phyloP scores from a whole-genome alignment of 2,797 vertebrate species.

The Pseudochirops cupreus region DNA sequence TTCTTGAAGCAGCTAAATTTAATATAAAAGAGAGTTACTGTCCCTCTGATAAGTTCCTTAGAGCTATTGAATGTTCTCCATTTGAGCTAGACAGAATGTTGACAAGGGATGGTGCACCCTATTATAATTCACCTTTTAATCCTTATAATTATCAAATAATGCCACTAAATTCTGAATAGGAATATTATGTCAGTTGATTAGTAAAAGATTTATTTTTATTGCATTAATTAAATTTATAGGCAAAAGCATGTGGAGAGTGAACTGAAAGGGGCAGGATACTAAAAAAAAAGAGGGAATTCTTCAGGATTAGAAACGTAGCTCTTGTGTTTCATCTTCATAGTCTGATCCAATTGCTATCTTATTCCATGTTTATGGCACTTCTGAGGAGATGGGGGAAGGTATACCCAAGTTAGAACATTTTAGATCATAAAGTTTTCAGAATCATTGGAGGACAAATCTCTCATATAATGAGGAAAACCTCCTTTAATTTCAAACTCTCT shows the following conservation, averaged over 20 bases:
- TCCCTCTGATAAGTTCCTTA: slow-evolving; percentile 52
- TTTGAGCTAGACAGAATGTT: slow-evolving; percentile 61
- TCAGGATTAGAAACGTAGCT: slow-evolving; percentile 37
- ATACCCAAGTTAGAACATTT: neutral
- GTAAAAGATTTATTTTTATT: slow-evolving; percentile 66
- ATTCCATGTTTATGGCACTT: slow-evolving; percentile 8
- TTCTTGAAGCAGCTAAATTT: slow-evolving; percentile 51
- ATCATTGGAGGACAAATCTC: neutral
- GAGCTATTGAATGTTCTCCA: slow-evolving; percentile 42
- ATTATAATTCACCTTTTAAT: slow-evolving; percentile 60
- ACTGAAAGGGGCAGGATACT: neutral
- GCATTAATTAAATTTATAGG: slow-evolving; percentile 51
- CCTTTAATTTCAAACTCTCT: neutral
- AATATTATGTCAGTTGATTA: slow-evolving; percentile 68
- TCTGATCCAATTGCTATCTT: slow-evolving; percentile 2
- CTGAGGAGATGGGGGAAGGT: neutral
- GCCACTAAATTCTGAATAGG: slow-evolving; percentile 39
- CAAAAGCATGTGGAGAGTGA: neutral
- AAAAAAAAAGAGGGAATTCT: neutral
- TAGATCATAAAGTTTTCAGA: neutral
- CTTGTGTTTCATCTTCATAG: neutral
- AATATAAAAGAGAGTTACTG: slow-evolving; percentile 29
- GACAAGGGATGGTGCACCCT: slow-evolving; percentile 53
- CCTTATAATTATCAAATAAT: slow-evolving; percentile 66
- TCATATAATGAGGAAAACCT: neutral